Conservation (phyloP, 1,140 invertebrate genomes). For the Aleiodes sp. region DNA sequence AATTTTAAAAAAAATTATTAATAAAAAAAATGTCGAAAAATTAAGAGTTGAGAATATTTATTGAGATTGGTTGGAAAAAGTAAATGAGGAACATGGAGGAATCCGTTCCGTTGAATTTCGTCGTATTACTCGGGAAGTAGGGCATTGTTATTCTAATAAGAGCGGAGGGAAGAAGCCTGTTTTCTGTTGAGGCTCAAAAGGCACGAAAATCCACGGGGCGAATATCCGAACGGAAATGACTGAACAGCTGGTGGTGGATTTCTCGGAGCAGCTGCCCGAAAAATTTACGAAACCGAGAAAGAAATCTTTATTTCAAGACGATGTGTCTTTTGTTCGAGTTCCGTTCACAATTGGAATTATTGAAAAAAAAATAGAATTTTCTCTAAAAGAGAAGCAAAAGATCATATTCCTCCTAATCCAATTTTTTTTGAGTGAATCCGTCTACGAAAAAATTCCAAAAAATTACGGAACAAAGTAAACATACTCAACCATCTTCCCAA, state of each 20-base stretch:
- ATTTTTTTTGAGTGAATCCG: too few species aligned
- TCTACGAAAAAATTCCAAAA: too few species aligned
- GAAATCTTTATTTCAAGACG: background rate
- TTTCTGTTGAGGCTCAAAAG: constrained; percentile 33
- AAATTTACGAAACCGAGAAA: background rate
- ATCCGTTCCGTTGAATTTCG: constrained; percentile 29
- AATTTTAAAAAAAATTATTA: too few species aligned
- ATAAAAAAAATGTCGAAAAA: too few species aligned
- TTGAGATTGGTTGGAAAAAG: constrained; percentile 1
- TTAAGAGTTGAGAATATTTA: background rate
- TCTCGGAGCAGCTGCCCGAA: background rate
- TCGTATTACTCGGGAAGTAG: constrained; percentile 29
- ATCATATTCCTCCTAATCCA: too few species aligned
- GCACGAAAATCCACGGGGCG: background rate
- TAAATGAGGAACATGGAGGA: background rate
- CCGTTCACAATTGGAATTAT: background rate
- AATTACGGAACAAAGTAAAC: too few species aligned
- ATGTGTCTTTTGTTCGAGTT: background rate
- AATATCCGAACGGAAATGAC: background rate
- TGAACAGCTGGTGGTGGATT: background rate
- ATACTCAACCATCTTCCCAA: too few species aligned
- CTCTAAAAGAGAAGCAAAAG: too few species aligned
- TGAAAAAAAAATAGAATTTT: too few species aligned
- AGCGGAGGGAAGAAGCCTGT: constrained; percentile 42
- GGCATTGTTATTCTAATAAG: constrained; percentile 39